A percentile compares a stretch with the other conserved stretches of the same genome.
phyloP scores from a whole-genome alignment of 1,140 invertebrate species.

The Bombus soroeensis region DNA sequence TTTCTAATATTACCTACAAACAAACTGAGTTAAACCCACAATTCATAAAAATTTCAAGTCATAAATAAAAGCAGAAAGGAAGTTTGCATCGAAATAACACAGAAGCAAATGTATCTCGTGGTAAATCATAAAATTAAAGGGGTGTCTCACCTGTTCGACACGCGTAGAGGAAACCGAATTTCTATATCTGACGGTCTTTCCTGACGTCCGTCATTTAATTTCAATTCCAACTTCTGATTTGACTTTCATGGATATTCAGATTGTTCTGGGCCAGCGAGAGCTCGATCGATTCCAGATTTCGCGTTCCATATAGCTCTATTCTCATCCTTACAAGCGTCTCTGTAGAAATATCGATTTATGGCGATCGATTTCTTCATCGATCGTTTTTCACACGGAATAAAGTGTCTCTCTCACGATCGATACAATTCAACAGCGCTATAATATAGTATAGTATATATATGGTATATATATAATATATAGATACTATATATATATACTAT shows the following conservation, averaged over 20 bases:
- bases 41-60: no score
- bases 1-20: no score
- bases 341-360: constrained; percentile 61
- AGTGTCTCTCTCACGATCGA: constrained; percentile 52
- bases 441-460: constrained; percentile 18
- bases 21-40: no score
- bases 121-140: neutral
- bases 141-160: neutral
- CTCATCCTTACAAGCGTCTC: constrained; percentile 55
- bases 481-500: constrained; percentile 8
- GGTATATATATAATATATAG: constrained; percentile 1
- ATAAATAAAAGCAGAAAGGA: neutral
- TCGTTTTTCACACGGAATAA: constrained; percentile 47
- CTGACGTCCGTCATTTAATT: constrained; percentile 3
- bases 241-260: constrained; percentile 35
- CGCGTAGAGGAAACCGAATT: no score
- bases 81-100: no score
- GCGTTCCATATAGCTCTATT: neutral
- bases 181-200: neutral
- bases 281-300: constrained; percentile 38
- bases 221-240: constrained; percentile 34
- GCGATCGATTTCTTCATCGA: constrained; percentile 34
- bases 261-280: constrained; percentile 15
- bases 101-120: neutral
- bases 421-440: constrained; percentile 65